A percentile compares a stretch with the other conserved stretches of the same genome.
phyloP scores from a whole-genome alignment of 2,888 invertebrate species.

The Lobophora halterata region DNA sequence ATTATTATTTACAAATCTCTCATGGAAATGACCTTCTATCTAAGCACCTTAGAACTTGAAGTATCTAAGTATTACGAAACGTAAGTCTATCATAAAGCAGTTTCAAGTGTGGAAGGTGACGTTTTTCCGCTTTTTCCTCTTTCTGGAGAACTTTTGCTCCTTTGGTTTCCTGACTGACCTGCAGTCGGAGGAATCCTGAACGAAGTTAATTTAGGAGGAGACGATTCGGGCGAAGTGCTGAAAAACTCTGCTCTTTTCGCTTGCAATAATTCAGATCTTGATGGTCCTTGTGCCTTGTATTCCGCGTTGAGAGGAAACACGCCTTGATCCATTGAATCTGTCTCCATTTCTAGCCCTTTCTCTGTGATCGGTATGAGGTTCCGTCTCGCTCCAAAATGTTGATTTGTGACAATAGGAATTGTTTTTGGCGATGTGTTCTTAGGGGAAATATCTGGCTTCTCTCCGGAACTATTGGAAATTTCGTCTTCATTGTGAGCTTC shows the following conservation, averaged over 20 bases:
- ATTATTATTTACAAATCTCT: constrained; percentile 48
- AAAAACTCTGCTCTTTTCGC: constrained; percentile 83
- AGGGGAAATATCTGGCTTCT: constrained; percentile 67
- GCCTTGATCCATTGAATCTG: constrained; percentile 58
- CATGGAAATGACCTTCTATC: constrained; percentile 40
- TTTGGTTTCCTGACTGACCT: constrained; percentile 37
- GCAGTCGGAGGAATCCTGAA: constrained; percentile 57
- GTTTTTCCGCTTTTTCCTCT: constrained; percentile 52
- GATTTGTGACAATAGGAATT: constrained; percentile 70
- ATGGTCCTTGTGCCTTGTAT: constrained; percentile 49
- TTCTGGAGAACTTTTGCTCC: constrained; percentile 61
- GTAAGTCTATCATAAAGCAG: constrained; percentile 77
- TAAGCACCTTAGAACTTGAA: constrained; percentile 57
- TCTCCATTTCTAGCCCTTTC: constrained; percentile 52
- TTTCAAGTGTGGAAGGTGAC: constrained; percentile 81
- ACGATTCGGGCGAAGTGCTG: constrained; percentile 57
- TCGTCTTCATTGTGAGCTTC: constrained; percentile 92
- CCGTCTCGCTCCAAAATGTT: constrained; percentile 72
- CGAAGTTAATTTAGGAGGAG: constrained; percentile 64
- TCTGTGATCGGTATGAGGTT: constrained; percentile 71
- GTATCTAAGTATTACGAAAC: constrained; percentile 26
- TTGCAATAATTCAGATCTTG: constrained; percentile 79
- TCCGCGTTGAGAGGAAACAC: constrained; percentile 73
- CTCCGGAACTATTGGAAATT: constrained; percentile 82
- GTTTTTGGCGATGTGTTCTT: constrained; percentile 63